Percentiles rank a stretch among this genome's conserved stretches.
Conservation (phyloP, 2,888 invertebrate genomes). For the Drosophila antonietae region DNA sequence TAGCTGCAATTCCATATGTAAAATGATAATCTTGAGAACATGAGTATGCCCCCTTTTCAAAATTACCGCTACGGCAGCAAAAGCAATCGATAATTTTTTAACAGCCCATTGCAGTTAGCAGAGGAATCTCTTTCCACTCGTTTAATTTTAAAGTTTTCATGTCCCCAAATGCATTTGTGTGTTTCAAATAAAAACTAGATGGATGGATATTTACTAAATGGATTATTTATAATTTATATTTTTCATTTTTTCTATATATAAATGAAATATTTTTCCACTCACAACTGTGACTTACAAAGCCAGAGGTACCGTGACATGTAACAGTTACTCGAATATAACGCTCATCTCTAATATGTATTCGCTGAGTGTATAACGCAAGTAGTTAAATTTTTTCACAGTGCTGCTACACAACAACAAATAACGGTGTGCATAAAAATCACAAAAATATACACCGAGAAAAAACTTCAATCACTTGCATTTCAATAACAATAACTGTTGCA, state of each 20-base stretch:
- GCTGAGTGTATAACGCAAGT: constrained; percentile 61
- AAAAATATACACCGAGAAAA: constrained; percentile 6
- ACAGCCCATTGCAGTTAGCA: neutral
- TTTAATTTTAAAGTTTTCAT: neutral
- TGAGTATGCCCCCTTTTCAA: neutral
- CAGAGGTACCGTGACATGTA: constrained; percentile 17
- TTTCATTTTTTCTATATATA: neutral
- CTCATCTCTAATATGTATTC: constrained; percentile 58
- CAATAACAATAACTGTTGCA: neutral
- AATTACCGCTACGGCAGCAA: neutral
- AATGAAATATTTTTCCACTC: neutral
- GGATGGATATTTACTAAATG: too few species aligned
- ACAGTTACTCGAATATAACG: constrained; percentile 17
- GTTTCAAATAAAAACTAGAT: neutral
- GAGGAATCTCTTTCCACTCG: neutral
- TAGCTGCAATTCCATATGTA: too few species aligned
- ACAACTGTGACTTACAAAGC: neutral
- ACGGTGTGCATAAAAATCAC: constrained; percentile 35
- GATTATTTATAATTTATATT: too few species aligned
- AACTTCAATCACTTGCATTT: constrained; percentile 10
- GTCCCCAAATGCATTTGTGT: neutral
- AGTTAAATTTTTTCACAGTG: constrained; percentile 76
- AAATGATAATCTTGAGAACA: too few species aligned
- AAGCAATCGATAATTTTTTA: neutral
- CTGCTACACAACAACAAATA: constrained; percentile 71